Percentiles rank a stretch among this genome's conserved stretches.
phyloP scores from a whole-genome alignment of 2,888 invertebrate species.

The Erannis defoliaria region DNA sequence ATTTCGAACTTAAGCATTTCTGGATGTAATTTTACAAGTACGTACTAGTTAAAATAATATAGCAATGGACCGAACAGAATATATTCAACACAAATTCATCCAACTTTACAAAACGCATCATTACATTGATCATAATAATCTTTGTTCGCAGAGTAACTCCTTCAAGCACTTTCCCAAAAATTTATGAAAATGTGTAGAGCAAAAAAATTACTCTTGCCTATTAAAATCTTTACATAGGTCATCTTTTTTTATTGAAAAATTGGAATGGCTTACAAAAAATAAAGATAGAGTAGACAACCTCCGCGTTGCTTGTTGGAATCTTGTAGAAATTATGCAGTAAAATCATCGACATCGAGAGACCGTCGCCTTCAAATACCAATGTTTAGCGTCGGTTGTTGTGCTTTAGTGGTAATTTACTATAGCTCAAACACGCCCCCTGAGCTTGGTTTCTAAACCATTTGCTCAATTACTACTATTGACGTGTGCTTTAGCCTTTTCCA shows the following conservation, averaged over 20 bases:
- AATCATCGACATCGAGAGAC: background rate
- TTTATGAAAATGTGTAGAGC: too few species aligned
- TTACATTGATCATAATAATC: too few species aligned
- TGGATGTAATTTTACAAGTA: background rate
- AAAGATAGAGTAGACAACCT: background rate
- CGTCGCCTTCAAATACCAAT: constrained; percentile 7
- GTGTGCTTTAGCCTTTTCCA: constrained; percentile 12
- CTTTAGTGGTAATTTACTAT: constrained; percentile 57
- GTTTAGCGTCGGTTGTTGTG: constrained; percentile 9
- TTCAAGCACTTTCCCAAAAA: too few species aligned
- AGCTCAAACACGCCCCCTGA: constrained; percentile 50
- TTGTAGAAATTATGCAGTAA: constrained; percentile 10
- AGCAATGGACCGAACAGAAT: background rate
- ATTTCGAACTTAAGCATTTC: constrained; percentile 12
- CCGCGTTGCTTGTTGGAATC: too few species aligned
- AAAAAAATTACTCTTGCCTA: too few species aligned
- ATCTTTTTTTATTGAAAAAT: too few species aligned
- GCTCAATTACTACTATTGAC: constrained; percentile 55
- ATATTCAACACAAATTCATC: too few species aligned
- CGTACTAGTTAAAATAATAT: background rate
- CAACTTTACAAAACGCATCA: too few species aligned
- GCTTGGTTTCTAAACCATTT: constrained; percentile 65
- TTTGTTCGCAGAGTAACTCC: too few species aligned
- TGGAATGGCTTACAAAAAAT: too few species aligned
- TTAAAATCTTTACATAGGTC: too few species aligned